Evolutionary conservation across 2,797 vertebrate genomes (phyloP).

Genomic region (Syncerus caffer): DNA sequence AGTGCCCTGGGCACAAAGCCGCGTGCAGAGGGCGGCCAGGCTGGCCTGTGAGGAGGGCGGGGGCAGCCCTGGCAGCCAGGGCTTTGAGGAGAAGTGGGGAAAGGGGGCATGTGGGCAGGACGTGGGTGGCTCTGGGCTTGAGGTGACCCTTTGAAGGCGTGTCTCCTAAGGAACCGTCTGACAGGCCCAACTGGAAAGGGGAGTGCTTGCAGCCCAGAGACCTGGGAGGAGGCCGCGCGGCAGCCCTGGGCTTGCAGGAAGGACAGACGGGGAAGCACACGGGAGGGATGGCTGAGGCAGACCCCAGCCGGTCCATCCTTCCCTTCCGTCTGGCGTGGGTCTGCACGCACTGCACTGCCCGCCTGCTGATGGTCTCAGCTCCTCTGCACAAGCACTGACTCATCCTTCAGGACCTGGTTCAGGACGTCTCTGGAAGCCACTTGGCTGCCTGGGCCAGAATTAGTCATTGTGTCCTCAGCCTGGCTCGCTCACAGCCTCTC

Average conservation of each 20-base stretch:
- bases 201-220: neutral
- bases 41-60: neutral
- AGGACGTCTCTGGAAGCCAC: neutral
- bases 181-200: conserved; percentile 40
- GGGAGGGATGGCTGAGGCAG: neutral
- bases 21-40: neutral
- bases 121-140: neutral
- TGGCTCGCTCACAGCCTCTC: neutral
- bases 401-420: neutral
- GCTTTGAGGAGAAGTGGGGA: neutral
- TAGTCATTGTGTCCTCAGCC: neutral
- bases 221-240: neutral
- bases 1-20: neutral
- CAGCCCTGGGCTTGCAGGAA: neutral
- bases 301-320: neutral
- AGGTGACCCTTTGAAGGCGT: neutral
- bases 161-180: neutral
- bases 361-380: neutral
- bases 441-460: neutral
- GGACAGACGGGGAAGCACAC: neutral
- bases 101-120: neutral
- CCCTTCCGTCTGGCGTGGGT: neutral
- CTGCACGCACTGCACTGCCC: neutral
- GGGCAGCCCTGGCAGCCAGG: rapidly evolving
- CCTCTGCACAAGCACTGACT: neutral